These are phyloP conservation scores for Muntiacus reevesi DNA, from an alignment of 2,113 vertebrate species.

Conservation along the genomic window DNA sequence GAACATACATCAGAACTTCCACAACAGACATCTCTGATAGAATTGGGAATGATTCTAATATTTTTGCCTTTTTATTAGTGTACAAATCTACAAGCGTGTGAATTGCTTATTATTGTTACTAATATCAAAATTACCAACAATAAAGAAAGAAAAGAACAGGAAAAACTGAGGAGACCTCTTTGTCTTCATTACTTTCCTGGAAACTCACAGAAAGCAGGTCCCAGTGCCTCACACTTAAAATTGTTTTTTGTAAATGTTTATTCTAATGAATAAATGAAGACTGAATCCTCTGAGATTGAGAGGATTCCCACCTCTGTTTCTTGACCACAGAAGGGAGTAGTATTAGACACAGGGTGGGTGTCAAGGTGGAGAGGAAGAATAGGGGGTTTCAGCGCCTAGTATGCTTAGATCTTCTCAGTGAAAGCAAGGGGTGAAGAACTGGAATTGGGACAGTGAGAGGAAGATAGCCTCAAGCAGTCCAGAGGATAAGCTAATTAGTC, in stretches of 20 bases:
- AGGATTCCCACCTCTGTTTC: not conserved
- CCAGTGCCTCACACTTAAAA: not conserved
- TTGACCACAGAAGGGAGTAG: not conserved
- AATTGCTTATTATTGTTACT: not conserved
- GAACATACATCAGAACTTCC: not conserved
- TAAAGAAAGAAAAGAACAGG: not conserved
- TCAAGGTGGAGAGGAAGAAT: not conserved
- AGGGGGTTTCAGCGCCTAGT: fast-evolving
- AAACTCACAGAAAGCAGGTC: not conserved
- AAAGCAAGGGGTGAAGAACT: not conserved
- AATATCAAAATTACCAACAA: not conserved
- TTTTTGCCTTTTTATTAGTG: not conserved
- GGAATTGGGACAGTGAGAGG: not conserved
- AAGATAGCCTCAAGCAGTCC: too few species aligned
- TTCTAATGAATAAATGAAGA: not conserved
- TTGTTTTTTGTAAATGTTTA: not conserved
- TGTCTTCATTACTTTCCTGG: not conserved
- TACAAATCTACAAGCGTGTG: not conserved
- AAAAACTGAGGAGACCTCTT: not conserved
- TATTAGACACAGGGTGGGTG: not conserved
- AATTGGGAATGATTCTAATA: not conserved
- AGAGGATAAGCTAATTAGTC: not conserved
- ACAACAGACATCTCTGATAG: not conserved
- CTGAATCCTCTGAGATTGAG: not conserved
- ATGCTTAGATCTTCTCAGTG: not conserved